Conservation (phyloP, 2,888 invertebrate genomes). For the Pristionchus maxplancki region DNA sequence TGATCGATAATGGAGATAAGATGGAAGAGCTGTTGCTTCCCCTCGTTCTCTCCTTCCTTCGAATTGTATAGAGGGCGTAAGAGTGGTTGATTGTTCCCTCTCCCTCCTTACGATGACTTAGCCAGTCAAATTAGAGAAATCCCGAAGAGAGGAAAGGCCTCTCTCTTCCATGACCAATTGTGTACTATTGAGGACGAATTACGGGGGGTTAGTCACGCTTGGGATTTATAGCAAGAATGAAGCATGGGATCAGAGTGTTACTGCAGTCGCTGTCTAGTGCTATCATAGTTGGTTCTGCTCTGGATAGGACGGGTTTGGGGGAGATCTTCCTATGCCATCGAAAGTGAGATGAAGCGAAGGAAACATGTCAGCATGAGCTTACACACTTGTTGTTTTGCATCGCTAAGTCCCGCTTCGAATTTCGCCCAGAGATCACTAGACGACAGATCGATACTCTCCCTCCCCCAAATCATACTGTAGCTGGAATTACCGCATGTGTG, state of each 20-base stretch:
- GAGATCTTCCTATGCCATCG: not conserved
- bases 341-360: constrained; percentile 19
- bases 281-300: not conserved
- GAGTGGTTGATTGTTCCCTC: constrained; percentile 33
- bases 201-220: not conserved
- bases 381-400: constrained; percentile 43
- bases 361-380: constrained; percentile 20
- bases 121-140: constrained; percentile 41
- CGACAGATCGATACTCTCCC: not conserved
- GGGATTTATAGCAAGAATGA: constrained; percentile 5
- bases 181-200: constrained; percentile 35
- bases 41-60: not conserved
- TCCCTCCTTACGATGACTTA: constrained; percentile 37
- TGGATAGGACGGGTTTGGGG: constrained; percentile 11
- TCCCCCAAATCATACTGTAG: not conserved
- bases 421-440: not conserved
- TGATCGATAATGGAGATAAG: constrained; percentile 27
- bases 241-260: not conserved
- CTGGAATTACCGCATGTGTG: not conserved
- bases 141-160: constrained; percentile 8
- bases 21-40: not conserved
- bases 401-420: constrained; percentile 1
- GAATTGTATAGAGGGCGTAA: constrained; percentile 34
- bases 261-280: not conserved
- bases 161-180: constrained; percentile 33